Percentiles rank a stretch among this genome's conserved stretches.
Conservation (phyloP, 2,797 vertebrate genomes). For the Limnodromus scolopaceus region DNA sequence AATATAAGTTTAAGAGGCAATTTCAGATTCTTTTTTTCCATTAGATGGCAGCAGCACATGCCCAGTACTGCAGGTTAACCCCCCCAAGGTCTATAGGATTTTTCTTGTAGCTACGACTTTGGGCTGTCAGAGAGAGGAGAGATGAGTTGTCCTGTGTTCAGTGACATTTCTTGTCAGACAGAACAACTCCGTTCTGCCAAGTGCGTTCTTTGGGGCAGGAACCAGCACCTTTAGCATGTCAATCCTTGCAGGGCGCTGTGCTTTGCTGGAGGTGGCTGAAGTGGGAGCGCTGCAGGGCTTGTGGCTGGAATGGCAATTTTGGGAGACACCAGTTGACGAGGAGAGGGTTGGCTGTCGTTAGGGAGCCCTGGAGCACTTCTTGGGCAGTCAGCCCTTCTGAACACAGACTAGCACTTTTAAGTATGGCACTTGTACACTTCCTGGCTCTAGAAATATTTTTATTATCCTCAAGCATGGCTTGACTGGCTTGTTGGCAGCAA, state of each 20-base stretch:
- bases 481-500: not conserved
- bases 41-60: slow-evolving; percentile 5
- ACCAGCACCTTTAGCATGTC: rapidly evolving
- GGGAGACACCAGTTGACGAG: rapidly evolving
- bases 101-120: not conserved
- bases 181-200: not conserved
- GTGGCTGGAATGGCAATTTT: too few relatives aligned
- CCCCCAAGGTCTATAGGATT: rapidly evolving
- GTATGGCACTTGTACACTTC: rapidly evolving
- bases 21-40: not conserved
- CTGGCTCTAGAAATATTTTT: not conserved
- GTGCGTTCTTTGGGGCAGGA: not conserved
- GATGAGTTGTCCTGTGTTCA: too few relatives aligned
- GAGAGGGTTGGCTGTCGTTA: not conserved
- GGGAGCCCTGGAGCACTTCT: not conserved
- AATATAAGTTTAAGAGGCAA: too few relatives aligned
- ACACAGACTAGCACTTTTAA: rapidly evolving
- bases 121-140: not conserved
- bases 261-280: not conserved
- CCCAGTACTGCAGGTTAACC: not conserved
- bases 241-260: too few relatives aligned
- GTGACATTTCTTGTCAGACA: not conserved
- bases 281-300: not conserved
- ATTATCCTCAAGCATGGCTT: not conserved
- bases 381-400: not conserved